A percentile compares a stretch with the other conserved stretches of the same genome.
Evolutionary conservation across 2,113 vertebrate species (phyloP).

Genomic region (Dasypus novemcinctus): DNA sequence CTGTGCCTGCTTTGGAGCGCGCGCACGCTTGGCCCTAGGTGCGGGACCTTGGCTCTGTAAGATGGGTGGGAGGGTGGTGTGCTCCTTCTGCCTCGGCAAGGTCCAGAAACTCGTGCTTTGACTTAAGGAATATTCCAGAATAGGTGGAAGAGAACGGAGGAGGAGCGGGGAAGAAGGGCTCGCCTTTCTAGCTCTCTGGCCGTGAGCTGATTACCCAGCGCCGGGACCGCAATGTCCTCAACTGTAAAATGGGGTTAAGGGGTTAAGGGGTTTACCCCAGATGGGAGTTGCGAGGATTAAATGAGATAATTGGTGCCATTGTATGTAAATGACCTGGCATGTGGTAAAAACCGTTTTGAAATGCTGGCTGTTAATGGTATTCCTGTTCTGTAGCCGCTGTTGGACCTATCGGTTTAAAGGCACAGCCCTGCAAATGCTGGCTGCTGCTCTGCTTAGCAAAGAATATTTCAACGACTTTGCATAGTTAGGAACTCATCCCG

Average conservation of each 20-base stretch:
- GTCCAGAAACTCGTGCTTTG: neutral
- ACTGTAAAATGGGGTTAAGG: neutral
- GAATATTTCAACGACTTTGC: neutral
- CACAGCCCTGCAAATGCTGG: no score
- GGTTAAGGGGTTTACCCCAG: neutral
- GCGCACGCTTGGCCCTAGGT: fast-evolving
- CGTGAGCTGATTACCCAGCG: no score
- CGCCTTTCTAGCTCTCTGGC: neutral
- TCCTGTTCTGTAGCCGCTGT: neutral
- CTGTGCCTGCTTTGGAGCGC: neutral
- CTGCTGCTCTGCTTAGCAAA: neutral
- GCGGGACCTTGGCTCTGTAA: neutral
- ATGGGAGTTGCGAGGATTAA: neutral
- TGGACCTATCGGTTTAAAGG: neutral
- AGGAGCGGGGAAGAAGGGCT: neutral
- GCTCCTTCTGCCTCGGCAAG: fast-evolving
- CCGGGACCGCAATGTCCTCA: neutral
- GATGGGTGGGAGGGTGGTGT: neutral
- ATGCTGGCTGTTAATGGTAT: neutral
- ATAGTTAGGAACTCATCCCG: neutral
- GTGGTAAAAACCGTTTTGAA: neutral
- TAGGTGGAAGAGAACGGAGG: neutral
- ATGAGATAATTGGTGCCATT: neutral
- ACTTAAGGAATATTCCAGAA: neutral
- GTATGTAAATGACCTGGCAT: neutral